Percentiles rank a stretch among this genome's conserved stretches.
Evolutionary conservation across 1,140 invertebrate species (phyloP).

Genomic region (Musca vetustissima): DNA sequence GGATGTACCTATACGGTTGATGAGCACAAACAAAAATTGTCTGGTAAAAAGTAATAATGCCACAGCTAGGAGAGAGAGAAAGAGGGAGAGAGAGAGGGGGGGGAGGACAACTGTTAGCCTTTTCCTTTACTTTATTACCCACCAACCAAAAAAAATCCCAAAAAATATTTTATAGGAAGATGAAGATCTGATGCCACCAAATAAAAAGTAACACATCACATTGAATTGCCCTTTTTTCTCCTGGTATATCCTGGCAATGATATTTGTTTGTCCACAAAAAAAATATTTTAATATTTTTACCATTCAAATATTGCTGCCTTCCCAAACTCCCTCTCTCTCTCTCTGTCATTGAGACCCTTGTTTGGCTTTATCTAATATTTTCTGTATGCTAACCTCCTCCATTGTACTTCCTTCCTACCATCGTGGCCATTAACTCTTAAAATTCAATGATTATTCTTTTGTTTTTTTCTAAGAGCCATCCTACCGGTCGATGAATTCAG

Average conservation of each 20-base stretch:
- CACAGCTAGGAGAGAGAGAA: no score
- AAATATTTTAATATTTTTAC: not conserved
- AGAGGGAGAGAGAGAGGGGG: no score
- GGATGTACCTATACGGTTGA: conserved; percentile 3
- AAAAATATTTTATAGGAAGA: not conserved
- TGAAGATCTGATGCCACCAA: not conserved
- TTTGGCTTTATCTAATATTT: not conserved
- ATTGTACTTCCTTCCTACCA: conserved; percentile 13
- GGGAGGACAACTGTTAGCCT: not conserved
- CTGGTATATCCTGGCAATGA: no score
- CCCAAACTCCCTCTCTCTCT: no score
- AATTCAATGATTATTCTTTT: conserved; percentile 26
- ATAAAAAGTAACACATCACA: not conserved
- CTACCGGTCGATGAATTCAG: no score
- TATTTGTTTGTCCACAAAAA: not conserved
- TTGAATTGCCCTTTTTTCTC: not conserved
- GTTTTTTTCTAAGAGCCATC: not conserved
- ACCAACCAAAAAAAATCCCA: not conserved
- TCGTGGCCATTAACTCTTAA: not conserved
- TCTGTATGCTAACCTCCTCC: not conserved
- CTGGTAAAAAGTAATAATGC: no score
- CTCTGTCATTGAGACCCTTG: conserved; percentile 3
- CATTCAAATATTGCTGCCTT: no score
- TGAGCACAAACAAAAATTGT: no score
- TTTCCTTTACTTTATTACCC: conserved; percentile 3